A percentile compares a stretch with the other conserved stretches of the same genome.
These are phyloP conservation scores for Alethe diademata DNA, from an alignment of 2,113 vertebrate species.

Conservation along the genomic window DNA sequence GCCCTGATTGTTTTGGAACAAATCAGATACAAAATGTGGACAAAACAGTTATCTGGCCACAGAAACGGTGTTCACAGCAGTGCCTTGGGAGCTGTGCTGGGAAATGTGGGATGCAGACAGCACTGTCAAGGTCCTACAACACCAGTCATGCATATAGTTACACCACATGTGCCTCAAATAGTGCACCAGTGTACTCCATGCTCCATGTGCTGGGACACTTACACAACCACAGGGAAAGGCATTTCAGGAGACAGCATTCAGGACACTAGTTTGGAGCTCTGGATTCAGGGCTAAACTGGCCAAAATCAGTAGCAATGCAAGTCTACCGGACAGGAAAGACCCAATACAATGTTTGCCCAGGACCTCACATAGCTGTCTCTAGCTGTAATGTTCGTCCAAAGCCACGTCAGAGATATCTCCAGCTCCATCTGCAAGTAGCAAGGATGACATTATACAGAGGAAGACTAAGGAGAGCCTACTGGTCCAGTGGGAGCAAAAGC, in stretches of 20 bases:
- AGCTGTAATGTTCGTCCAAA: neutral
- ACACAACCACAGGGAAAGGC: neutral
- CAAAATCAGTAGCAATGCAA: neutral
- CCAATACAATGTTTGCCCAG: neutral
- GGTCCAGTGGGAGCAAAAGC: neutral
- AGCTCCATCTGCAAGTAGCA: neutral
- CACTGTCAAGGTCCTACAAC: neutral
- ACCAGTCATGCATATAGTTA: neutral
- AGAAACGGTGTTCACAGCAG: neutral
- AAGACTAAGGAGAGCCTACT: neutral
- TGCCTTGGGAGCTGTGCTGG: neutral
- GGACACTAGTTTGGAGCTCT: neutral
- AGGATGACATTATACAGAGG: neutral
- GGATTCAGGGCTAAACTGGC: neutral
- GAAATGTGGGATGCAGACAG: neutral
- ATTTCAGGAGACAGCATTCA: neutral
- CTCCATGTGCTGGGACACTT: neutral
- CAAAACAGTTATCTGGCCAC: neutral
- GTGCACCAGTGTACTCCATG: neutral
- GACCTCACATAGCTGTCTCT: neutral
- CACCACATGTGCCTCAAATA: neutral
- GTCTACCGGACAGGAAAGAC: neutral
- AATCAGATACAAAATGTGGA: neutral
- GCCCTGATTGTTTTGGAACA: constrained; percentile 30
- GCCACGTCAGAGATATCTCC: neutral